A percentile compares a stretch with the other conserved stretches of the same genome.
phyloP scores from a whole-genome alignment of 2,113 vertebrate genomes.

The Lampris incognitus region DNA sequence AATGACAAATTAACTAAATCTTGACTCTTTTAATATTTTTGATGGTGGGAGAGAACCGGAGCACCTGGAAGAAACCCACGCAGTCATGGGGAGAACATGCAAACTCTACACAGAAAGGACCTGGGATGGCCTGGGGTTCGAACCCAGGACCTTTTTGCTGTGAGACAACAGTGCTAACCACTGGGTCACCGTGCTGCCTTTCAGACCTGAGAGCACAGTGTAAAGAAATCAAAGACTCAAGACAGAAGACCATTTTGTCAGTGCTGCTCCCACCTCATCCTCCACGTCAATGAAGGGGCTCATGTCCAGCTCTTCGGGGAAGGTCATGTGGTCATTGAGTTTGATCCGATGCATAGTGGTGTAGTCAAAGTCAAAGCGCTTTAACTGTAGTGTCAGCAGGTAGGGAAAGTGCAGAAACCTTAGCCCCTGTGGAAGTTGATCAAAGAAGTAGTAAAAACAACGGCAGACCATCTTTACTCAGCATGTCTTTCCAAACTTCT shows the following conservation, averaged over 20 bases:
- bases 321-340: constrained; percentile 98
- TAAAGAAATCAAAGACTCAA: background rate
- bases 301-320: constrained; percentile 98
- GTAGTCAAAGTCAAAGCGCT: constrained; percentile 99
- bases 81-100: too few species aligned
- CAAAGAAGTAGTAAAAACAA: constrained; percentile 4
- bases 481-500: background rate
- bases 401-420: constrained; percentile 98
- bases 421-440: constrained; percentile 86
- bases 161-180: too few species aligned
- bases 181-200: too few species aligned
- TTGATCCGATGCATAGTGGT: constrained; percentile 99
- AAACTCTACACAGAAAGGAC: too few species aligned
- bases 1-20: too few species aligned
- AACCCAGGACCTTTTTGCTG: too few species aligned
- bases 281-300: constrained; percentile 97
- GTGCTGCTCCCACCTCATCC: constrained; percentile 89
- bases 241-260: background rate
- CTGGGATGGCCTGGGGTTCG: too few species aligned
- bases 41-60: too few species aligned
- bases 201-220: background rate
- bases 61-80: too few species aligned
- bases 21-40: too few species aligned
- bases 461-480: constrained; percentile 9
- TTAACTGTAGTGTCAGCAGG: constrained; percentile 95